Conservation (phyloP, 2,797 vertebrate species). For the Gymnothorax javanicus region DNA sequence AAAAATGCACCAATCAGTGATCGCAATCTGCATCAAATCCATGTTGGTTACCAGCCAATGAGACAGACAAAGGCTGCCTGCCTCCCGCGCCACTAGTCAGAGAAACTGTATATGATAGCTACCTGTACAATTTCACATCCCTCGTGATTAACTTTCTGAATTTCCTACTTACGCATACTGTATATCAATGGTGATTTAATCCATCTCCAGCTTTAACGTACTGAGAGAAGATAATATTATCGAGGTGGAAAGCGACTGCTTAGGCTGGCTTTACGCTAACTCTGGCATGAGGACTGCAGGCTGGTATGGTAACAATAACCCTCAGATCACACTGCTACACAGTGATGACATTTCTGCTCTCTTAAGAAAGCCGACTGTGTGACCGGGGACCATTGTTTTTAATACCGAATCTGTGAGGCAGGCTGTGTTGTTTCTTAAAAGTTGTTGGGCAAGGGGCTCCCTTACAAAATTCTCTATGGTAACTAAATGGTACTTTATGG, state of each 20-base stretch:
- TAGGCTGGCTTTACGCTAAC: background rate
- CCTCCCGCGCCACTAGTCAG: background rate
- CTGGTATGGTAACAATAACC: background rate
- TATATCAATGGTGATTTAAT: slow-evolving; percentile 15
- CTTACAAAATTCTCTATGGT: no score
- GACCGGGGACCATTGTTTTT: background rate
- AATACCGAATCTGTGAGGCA: background rate
- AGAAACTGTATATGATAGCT: background rate
- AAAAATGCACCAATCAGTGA: slow-evolving; percentile 16
- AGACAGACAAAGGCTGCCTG: background rate
- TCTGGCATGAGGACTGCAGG: background rate
- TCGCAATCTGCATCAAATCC: slow-evolving; percentile 11
- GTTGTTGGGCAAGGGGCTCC: background rate
- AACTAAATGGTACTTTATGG: no score
- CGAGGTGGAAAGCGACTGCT: background rate
- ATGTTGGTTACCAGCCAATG: slow-evolving; percentile 9
- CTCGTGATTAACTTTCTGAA: slow-evolving; percentile 2
- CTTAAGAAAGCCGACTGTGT: background rate
- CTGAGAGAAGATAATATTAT: background rate
- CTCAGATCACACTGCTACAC: background rate
- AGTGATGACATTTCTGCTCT: background rate
- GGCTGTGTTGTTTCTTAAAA: background rate
- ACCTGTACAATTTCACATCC: background rate
- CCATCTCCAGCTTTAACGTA: background rate
- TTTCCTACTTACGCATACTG: background rate